A percentile compares a stretch with the other conserved stretches of the same genome.
Conservation (phyloP, 2,797 vertebrate species). For the Falco peregrinus region DNA sequence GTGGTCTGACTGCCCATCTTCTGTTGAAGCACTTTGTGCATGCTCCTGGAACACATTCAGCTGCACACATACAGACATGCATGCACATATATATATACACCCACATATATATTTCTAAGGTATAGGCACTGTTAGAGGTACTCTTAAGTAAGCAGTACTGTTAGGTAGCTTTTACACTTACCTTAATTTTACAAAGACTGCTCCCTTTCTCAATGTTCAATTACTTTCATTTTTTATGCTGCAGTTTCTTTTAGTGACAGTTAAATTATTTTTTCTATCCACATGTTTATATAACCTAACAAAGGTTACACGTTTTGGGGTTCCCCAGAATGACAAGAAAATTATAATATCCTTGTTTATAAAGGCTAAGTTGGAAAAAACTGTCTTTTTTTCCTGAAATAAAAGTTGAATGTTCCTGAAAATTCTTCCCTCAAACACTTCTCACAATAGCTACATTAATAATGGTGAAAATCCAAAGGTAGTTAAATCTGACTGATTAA, state of each 20-base stretch:
- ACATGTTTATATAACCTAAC: not conserved
- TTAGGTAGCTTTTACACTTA: not conserved
- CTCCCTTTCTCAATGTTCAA: not conserved
- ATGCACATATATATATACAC: not conserved
- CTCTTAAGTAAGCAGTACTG: not conserved
- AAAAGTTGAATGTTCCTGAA: not conserved
- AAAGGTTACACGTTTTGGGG: not conserved
- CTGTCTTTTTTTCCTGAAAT: not conserved
- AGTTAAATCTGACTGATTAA: not conserved
- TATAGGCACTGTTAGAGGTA: not conserved
- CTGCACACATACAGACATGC: accelerated
- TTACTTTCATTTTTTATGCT: not conserved
- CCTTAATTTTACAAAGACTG: not conserved
- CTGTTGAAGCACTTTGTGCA: not conserved
- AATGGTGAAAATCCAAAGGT: not conserved
- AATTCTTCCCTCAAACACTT: not conserved
- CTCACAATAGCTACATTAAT: not conserved
- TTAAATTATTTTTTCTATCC: not conserved
- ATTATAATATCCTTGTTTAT: not conserved
- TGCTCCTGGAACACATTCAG: not conserved
- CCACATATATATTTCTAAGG: not conserved
- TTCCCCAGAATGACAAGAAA: not conserved
- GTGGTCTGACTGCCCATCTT: not conserved
- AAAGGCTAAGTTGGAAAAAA: not conserved
- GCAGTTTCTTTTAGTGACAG: not conserved